Base-by-base conservation (phyloP, 2,888 invertebrate genomes). In the Monoplex corrugatus region DNA sequence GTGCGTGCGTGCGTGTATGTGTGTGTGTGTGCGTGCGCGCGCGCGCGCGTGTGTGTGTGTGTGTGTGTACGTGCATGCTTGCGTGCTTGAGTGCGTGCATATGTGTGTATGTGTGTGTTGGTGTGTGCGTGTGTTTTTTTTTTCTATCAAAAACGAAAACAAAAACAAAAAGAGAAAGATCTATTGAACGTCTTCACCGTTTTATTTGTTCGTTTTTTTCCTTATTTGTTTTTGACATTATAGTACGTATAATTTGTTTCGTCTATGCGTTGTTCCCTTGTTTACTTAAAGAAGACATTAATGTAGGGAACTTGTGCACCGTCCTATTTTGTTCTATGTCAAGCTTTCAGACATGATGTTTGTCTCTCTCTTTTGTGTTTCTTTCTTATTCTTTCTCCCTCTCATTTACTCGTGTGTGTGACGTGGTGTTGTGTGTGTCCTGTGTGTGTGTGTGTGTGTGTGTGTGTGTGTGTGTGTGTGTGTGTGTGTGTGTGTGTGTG, bases 401-500 rank as follows among this genome's bases (percentile, higher is more conserved):
- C 19, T 16, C 28, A 57, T 57, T 57, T 57, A 57, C 57, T 28
- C 1, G 28, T 2, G 57, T 57, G 16, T 57, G 16, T 57, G 2
- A 57, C 2, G 57, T 57, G 1, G 16, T 16, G 16, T 72, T 72
- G n/a, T 16, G 2, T 72, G 72, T 72, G n/a, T 28, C 8, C n/a
- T 72, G n/a, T 72, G 72, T 72, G 50, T 68, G 68, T 68, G 68
- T 68, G 68, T 28, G 68, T 28, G 80, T 35, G 80, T 80, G 80
- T 35, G 38, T 75, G 75, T 75, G 75, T 75, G 45, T 83, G 45
- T 38, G 45, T 83, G 40, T 83, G 45, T 83, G 45, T 83, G 45
- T 83, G 32, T 85, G 63, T 45, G 35, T 85, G 63, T 85, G 35
- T 85, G 63, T 85, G 19, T 50, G 63, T 85, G 38, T n/a, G 80